Conservation (phyloP, 2,888 invertebrate genomes). For the Tryphoninae sp. region DNA sequence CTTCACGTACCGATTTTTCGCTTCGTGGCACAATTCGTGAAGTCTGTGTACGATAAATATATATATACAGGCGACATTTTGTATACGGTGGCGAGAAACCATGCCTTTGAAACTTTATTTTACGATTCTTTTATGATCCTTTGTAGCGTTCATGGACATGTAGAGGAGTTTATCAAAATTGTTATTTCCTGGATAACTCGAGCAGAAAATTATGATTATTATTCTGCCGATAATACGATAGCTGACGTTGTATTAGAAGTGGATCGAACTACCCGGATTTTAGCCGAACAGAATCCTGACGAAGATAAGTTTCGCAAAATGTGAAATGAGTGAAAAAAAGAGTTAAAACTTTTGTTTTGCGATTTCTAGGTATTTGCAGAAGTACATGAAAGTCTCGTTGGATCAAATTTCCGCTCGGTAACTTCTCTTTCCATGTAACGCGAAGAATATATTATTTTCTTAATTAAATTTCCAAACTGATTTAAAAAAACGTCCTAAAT, state of each 20-base stretch:
- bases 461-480: background rate
- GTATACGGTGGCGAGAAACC: background rate
- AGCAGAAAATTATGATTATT: background rate
- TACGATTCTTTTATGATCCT: slow-evolving; percentile 1
- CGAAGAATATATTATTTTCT: background rate
- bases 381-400: too few species aligned
- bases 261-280: too few species aligned
- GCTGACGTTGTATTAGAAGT: too few species aligned
- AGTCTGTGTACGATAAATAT: background rate
- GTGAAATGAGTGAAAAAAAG: too few species aligned
- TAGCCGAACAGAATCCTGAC: too few species aligned
- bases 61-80: background rate
- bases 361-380: too few species aligned
- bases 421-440: too few species aligned
- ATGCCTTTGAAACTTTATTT: background rate
- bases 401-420: too few species aligned
- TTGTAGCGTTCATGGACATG: background rate
- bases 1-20: slow-evolving; percentile 33
- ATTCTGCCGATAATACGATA: background rate
- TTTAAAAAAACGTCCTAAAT: background rate
- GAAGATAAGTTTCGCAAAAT: too few species aligned
- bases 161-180: background rate
- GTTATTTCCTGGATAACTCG: too few species aligned
- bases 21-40: background rate
- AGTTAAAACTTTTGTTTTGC: too few species aligned